Conservation (phyloP, 2,113 vertebrate genomes). For the Pollachius pollachius region DNA sequence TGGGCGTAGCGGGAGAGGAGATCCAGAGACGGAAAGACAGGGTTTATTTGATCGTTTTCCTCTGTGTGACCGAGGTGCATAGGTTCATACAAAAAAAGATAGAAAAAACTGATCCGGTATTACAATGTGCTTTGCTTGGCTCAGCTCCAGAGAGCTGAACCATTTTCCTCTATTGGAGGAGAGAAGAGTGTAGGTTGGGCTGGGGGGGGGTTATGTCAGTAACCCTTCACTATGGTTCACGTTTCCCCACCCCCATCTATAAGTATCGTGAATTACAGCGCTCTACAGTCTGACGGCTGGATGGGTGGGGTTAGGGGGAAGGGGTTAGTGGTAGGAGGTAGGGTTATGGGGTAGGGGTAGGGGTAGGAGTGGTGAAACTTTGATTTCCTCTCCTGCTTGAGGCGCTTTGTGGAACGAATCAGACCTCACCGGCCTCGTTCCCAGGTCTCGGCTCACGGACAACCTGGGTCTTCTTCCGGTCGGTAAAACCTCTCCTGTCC, state of each 20-base stretch:
- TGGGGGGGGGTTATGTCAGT: conserved; percentile 25
- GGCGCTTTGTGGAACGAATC: conserved; percentile 3
- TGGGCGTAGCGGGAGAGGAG: conserved; percentile 14
- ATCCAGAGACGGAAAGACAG: conserved; percentile 21
- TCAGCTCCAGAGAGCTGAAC: conserved; percentile 47
- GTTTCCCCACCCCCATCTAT: conserved; percentile 57
- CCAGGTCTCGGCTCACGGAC: too few relatives aligned
- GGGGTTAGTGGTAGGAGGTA: too few relatives aligned
- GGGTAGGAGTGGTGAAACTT: conserved; percentile 13
- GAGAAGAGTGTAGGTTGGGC: not conserved
- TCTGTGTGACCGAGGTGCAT: conserved; percentile 67
- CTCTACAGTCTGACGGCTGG: conserved; percentile 37
- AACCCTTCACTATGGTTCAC: conserved; percentile 56
- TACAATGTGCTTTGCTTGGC: conserved; percentile 71
- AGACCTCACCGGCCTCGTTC: too few relatives aligned
- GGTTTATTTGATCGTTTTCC: conserved; percentile 43
- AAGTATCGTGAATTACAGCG: conserved; percentile 57
- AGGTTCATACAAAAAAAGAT: conserved; percentile 1
- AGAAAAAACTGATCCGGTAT: conserved; percentile 53
- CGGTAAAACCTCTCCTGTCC: too few relatives aligned
- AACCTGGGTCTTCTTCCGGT: too few relatives aligned
- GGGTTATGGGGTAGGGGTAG: too few relatives aligned
- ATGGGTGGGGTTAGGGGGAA: too few relatives aligned
- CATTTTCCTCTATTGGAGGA: conserved; percentile 50
- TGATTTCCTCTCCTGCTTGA: conserved; percentile 40